Evolutionary conservation across 2,797 vertebrate genomes (phyloP), one percentile per base, ranked within the genome.

Genomic region (Echiichthys vipera): DNA sequence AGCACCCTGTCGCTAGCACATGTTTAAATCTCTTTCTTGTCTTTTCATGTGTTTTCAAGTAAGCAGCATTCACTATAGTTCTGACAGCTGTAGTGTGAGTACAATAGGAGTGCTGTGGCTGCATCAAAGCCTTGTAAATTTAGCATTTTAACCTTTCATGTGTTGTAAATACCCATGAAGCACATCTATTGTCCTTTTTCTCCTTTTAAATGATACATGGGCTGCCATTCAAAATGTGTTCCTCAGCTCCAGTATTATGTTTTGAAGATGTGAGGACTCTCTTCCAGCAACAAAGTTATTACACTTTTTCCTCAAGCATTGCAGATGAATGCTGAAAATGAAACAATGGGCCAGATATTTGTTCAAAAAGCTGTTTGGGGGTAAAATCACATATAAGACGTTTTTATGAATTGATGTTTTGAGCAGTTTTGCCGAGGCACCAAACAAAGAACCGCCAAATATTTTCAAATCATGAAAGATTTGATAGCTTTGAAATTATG

Each of bases 241-340:
- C n/a, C 59, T 78, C 42, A 53, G 64, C 51, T 66, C 39, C 32
- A 75, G 77, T 46, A 74, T n/a, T n/a, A 34, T 51, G 62, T 64
- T 83, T 72, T 63, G 22, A 74, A 70, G 71, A 63, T 61, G 40
- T 25, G 40, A 51, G 61, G 45, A 47, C 59, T 30, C 15, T 76
- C 58, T 74, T 76, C 43, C 27, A 54, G 54, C 50, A 54, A 39
- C 53, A 79, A 73, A 71, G 53, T 79, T 69, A 86, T 84, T 86
- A 70, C 77, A 77, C 18, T 2, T 40, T 69, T 73, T 79, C 58
- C 62, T 82, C 34, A 68, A 81, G 72, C 67, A 6, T 64, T 68
- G 32, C 37, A 77, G 61, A 85, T 64, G 59, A 67, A 62, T 67
- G 64, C 22, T 45, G 14, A 65, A 76, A 84, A 61, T 57, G 53